phyloP scores from a whole-genome alignment of 37 sponge, comb jelly and placozoan genomes.

The Lycopodina hypogea region DNA sequence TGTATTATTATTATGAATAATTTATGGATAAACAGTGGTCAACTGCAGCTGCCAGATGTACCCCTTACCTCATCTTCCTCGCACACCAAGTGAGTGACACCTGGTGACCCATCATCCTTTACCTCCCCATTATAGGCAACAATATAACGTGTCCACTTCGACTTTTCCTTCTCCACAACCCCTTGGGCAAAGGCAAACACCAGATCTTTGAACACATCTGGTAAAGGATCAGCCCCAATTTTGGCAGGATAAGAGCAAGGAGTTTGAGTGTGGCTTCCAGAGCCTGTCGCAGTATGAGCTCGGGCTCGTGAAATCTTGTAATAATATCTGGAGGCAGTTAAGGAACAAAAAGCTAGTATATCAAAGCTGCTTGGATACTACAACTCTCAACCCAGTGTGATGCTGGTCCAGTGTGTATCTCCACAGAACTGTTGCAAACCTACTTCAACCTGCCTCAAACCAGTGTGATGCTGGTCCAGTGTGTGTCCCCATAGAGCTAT shows the following conservation, averaged over 20 bases:
- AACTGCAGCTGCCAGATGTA: too few species aligned
- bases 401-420: not conserved
- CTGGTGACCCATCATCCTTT: not conserved
- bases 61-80: not conserved
- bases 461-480: too few species aligned
- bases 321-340: not conserved
- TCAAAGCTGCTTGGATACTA: not conserved
- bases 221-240: constrained; percentile 16
- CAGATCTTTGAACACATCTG: constrained; percentile 41
- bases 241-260: not conserved
- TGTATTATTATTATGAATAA: too few species aligned
- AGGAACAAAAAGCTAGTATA: not conserved
- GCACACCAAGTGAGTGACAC: constrained; percentile 46
- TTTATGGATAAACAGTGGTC: too few species aligned
- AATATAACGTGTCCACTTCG: constrained; percentile 25
- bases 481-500: too few species aligned
- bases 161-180: constrained; percentile 1
- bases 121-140: constrained; percentile 61
- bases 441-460: not conserved
- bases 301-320: not conserved
- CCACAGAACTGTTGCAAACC: not conserved
- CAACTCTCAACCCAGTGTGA: not conserved
- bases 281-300: not conserved
- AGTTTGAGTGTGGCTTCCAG: not conserved
- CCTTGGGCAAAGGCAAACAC: constrained; percentile 19